Percentiles rank a stretch among this genome's conserved stretches.
Evolutionary conservation across 2,113 vertebrate species (phyloP).

Genomic region (Dinomys branickii): DNA sequence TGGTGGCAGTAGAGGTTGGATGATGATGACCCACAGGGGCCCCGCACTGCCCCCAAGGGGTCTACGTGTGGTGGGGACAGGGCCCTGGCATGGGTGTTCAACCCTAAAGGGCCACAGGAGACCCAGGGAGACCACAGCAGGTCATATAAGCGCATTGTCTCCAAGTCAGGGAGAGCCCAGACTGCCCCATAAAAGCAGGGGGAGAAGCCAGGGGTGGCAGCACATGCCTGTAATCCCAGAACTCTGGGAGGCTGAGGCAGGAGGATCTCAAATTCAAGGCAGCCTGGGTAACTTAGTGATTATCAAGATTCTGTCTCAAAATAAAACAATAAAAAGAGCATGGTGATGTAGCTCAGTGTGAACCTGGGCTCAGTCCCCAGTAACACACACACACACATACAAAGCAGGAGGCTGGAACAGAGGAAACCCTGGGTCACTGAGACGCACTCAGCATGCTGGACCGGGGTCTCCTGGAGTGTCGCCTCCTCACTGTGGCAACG

Average conservation of each 20-base stretch:
- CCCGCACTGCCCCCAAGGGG: neutral
- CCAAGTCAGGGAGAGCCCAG: fast-evolving
- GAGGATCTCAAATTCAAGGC: neutral
- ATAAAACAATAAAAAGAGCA: neutral
- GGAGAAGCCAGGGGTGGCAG: neutral
- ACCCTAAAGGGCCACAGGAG: neutral
- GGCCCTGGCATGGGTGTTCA: neutral
- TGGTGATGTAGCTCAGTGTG: neutral
- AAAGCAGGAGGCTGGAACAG: neutral
- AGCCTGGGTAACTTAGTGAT: neutral
- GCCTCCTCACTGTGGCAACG: neutral
- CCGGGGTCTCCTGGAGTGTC: neutral
- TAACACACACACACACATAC: neutral
- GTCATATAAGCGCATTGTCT: neutral
- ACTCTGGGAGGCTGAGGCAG: neutral
- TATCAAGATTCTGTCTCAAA: neutral
- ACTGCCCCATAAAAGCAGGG: neutral
- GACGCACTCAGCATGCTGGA: neutral
- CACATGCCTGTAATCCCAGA: neutral
- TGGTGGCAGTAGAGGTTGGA: constrained; percentile 26
- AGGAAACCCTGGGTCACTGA: neutral
- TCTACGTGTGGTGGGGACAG: neutral
- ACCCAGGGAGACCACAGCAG: neutral
- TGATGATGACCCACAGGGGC: neutral
- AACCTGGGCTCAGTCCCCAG: neutral